Conservation (phyloP, 92 coral and sea anemone genomes). For the Parazoanthus darwini region DNA sequence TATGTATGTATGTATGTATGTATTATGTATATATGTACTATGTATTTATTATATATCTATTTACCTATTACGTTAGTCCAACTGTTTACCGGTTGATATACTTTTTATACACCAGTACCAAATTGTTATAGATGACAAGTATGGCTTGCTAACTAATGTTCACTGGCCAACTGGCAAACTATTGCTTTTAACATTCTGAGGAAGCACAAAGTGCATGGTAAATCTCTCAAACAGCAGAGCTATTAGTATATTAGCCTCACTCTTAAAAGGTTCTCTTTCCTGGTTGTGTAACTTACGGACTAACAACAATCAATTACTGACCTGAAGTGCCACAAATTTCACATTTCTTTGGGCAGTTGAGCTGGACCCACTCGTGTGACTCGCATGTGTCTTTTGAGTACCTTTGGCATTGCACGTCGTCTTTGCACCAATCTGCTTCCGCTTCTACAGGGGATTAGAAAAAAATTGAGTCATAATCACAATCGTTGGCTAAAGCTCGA, state of each 20-base stretch:
- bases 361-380: constrained; percentile 78
- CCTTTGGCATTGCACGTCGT: constrained; percentile 72
- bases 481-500: neutral
- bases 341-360: constrained; percentile 85
- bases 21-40: no score
- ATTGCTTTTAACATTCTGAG: no score
- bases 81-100: no score
- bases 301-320: neutral
- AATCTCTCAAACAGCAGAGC: neutral
- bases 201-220: no score
- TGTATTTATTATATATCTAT: no score
- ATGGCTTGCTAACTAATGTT: no score
- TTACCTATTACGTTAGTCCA: no score
- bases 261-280: neutral
- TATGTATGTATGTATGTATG: no score
- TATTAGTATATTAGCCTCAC: neutral
- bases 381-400: constrained; percentile 64
- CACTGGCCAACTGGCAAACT: no score
- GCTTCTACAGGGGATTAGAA: constrained; percentile 27
- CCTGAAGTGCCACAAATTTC: constrained; percentile 60
- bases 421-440: constrained; percentile 70
- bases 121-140: no score
- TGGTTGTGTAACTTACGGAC: neutral
- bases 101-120: no score
- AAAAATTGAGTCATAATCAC: no score